Percentiles rank a stretch among this genome's conserved stretches.
Evolutionary conservation across 2,113 vertebrate genomes (phyloP).

Genomic region (Aphyosemion australe): DNA sequence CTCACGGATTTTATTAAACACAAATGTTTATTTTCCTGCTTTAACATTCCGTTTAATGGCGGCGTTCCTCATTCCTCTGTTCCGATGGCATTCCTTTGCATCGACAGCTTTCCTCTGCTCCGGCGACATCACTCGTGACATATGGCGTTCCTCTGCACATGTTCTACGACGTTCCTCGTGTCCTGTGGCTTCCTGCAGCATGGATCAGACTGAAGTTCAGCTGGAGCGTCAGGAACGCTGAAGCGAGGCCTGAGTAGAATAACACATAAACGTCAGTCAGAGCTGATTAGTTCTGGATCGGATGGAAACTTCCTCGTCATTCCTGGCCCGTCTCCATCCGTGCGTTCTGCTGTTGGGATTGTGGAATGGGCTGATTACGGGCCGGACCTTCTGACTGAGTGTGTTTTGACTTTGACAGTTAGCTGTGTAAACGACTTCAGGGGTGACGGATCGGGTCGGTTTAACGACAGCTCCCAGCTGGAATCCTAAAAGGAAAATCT

Average conservation of each 20-base stretch:
- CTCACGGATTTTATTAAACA: too few relatives aligned
- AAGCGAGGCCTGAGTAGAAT: conserved; percentile 68
- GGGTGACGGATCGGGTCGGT: conserved; percentile 42
- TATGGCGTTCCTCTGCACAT: too few relatives aligned
- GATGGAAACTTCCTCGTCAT: conserved; percentile 46
- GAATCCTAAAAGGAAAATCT: conserved; percentile 28
- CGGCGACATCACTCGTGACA: too few relatives aligned
- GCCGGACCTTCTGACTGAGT: conserved; percentile 49
- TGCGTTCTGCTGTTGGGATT: conserved; percentile 60
- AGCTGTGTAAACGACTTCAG: conserved; percentile 45
- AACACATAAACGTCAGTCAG: conserved; percentile 68
- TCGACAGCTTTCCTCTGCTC: too few relatives aligned
- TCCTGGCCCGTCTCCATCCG: too few relatives aligned
- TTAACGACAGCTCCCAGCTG: conserved; percentile 40
- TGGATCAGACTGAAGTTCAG: neutral
- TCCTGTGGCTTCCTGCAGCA: too few relatives aligned
- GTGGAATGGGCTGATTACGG: conserved; percentile 56
- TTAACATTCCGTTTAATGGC: too few relatives aligned
- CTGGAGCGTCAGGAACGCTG: conserved; percentile 42
- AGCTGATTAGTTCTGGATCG: conserved; percentile 46
- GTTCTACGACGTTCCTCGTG: too few relatives aligned
- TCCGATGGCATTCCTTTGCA: too few relatives aligned
- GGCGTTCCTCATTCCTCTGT: too few relatives aligned
- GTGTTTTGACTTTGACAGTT: conserved; percentile 57
- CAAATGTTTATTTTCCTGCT: too few relatives aligned